Conservation (phyloP, 1,140 invertebrate species). For the Drosophila bifasciata region DNA sequence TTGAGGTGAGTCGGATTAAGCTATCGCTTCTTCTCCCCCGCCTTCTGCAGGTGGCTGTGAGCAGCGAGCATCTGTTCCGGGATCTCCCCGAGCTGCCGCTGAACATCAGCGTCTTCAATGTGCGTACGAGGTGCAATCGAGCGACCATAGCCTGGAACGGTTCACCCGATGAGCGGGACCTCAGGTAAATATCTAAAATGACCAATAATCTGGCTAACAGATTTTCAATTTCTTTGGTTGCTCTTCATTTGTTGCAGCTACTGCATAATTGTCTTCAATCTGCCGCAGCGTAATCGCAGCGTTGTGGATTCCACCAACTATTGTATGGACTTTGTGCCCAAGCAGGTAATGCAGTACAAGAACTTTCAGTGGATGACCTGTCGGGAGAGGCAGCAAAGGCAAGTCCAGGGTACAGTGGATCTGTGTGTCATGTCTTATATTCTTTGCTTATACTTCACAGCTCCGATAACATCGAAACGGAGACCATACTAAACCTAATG, state of each 20-base stretch:
- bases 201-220: background rate
- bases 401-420: background rate
- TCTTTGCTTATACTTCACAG: constrained; percentile 1
- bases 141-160: constrained; percentile 79
- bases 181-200: constrained; percentile 49
- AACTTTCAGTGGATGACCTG: constrained; percentile 76
- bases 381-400: constrained; percentile 66
- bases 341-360: constrained; percentile 63
- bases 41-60: constrained; percentile 64
- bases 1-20: background rate
- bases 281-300: constrained; percentile 77
- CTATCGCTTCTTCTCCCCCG: background rate
- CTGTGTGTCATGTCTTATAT: background rate
- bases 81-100: constrained; percentile 72
- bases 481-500: constrained; percentile 70
- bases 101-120: constrained; percentile 75
- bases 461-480: constrained; percentile 70
- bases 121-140: constrained; percentile 67
- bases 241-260: constrained; percentile 48
- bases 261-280: constrained; percentile 81
- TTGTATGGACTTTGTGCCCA: constrained; percentile 77
- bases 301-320: constrained; percentile 77
- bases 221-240: background rate
- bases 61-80: constrained; percentile 61
- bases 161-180: constrained; percentile 70